These are phyloP conservation scores for Calosoma granatense DNA, from an alignment of 1,140 invertebrate species.

Conservation along the genomic window DNA sequence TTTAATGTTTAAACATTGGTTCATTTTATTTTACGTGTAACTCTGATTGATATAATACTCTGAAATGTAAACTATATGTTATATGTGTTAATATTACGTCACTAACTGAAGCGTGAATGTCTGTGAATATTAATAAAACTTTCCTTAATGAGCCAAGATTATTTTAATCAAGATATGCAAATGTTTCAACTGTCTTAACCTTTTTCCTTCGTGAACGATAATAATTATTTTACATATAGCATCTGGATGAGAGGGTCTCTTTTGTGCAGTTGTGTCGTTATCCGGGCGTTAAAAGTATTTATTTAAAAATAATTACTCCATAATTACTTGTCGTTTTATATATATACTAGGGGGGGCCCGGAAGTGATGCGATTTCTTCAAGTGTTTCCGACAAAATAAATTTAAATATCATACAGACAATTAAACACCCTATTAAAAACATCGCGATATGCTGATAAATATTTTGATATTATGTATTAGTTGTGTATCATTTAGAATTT, in stretches of 20 bases:
- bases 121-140: neutral
- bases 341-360: neutral
- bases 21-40: too few species aligned
- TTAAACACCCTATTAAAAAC: constrained; percentile 3
- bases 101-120: neutral
- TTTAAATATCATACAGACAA: constrained; percentile 6
- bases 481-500: neutral
- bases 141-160: neutral
- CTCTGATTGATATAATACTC: neutral
- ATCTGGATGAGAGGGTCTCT: neutral
- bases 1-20: too few species aligned
- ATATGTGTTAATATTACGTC: too few species aligned
- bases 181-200: neutral
- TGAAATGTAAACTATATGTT: neutral
- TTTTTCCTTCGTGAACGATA: neutral
- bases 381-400: constrained; percentile 7
- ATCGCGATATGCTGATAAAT: neutral
- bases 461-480: constrained; percentile 7
- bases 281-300: constrained; percentile 4
- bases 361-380: constrained; percentile 4
- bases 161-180: constrained; percentile 7
- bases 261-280: neutral
- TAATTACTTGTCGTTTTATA: neutral
- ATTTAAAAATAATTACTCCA: constrained; percentile 7
- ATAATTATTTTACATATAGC: too few species aligned